These are phyloP conservation scores for Nycteola revayana DNA, from an alignment of 2,888 invertebrate genomes.

Conservation along the genomic window DNA sequence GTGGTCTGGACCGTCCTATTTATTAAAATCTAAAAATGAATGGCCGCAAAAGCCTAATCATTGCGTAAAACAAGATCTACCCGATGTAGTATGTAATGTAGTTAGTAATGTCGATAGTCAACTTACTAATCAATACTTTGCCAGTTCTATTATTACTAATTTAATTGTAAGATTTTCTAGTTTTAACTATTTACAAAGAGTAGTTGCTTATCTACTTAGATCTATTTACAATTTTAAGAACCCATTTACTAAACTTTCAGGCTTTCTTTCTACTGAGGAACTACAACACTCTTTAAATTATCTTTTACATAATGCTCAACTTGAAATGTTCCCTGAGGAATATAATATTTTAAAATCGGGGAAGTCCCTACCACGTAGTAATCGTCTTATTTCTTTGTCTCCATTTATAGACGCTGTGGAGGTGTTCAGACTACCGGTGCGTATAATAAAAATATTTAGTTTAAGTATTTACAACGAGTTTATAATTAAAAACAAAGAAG, in stretches of 20 bases:
- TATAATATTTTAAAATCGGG: not conserved
- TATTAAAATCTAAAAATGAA: conserved; percentile 1
- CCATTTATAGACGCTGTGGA: conserved; percentile 24
- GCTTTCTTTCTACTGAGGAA: conserved; percentile 2
- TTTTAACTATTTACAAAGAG: conserved; percentile 1
- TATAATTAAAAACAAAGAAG: no score
- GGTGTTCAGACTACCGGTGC: no score
- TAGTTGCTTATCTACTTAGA: conserved; percentile 3
- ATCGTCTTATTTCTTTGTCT: conserved; percentile 3
- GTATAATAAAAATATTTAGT: no score
- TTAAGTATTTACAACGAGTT: no score
- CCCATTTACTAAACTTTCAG: not conserved
- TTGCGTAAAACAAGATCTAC: conserved; percentile 5
- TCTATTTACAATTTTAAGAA: conserved; percentile 5
- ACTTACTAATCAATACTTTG: conserved; percentile 4
- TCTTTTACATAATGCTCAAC: conserved; percentile 4
- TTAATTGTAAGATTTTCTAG: conserved; percentile 6
- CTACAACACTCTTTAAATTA: not conserved
- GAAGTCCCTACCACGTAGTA: conserved; percentile 1
- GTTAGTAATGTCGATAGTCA: not conserved
- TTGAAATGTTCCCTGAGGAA: conserved; percentile 10
- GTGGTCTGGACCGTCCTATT: conserved; percentile 22
- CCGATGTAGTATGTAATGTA: conserved; percentile 1
- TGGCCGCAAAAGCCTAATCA: conserved; percentile 5
- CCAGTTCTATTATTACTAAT: conserved; percentile 2